phyloP scores from a whole-genome alignment of 2,113 vertebrate genomes.

The Dipodomys spectabilis region DNA sequence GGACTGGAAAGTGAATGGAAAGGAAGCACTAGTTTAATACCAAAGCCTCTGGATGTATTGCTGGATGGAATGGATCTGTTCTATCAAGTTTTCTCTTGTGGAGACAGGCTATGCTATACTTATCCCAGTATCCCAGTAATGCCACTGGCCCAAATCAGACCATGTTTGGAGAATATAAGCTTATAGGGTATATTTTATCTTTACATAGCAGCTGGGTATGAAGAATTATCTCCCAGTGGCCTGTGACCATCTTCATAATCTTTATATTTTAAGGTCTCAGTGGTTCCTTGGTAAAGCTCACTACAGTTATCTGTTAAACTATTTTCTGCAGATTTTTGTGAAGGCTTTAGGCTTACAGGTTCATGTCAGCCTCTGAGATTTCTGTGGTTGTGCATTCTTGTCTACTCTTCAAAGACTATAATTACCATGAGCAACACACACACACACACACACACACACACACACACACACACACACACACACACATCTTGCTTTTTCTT shows the following conservation, averaged over 20 bases:
- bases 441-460: too few species aligned
- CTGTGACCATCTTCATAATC: constrained; percentile 93
- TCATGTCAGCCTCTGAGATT: constrained; percentile 89
- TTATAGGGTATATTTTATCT: constrained; percentile 93
- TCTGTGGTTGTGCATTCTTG: neutral
- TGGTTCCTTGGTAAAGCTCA: constrained; percentile 92
- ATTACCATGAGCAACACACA: too few species aligned
- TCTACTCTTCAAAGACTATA: neutral
- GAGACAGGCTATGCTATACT: constrained; percentile 92
- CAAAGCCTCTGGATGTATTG: constrained; percentile 92
- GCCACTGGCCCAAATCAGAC: constrained; percentile 89
- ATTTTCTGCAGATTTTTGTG: constrained; percentile 92
- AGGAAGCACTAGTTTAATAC: constrained; percentile 82
- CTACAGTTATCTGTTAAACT: constrained; percentile 92
- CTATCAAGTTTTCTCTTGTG: constrained; percentile 92
- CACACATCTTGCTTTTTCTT: too few species aligned
- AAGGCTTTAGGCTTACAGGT: constrained; percentile 93
- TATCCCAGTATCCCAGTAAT: constrained; percentile 86
- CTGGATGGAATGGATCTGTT: constrained; percentile 93
- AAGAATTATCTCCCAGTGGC: constrained; percentile 93
- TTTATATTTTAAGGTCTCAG: constrained; percentile 92
- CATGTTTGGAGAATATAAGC: constrained; percentile 92
- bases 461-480: too few species aligned
- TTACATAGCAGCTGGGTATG: constrained; percentile 92
- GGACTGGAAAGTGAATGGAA: neutral